These are phyloP conservation scores for Cydia amplana DNA, from an alignment of 1,140 invertebrate genomes.

Conservation along the genomic window DNA sequence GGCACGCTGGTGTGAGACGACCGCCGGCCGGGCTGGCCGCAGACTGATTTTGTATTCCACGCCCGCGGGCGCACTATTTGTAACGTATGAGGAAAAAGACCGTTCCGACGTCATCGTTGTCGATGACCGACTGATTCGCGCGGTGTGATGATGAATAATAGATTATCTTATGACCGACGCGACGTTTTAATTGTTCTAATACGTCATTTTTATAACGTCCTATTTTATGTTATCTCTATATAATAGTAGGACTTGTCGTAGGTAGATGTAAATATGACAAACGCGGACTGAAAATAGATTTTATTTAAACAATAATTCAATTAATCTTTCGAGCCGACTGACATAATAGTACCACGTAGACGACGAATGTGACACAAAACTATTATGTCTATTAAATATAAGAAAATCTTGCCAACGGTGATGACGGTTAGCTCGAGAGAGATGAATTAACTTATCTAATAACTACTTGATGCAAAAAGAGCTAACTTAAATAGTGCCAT, in stretches of 20 bases:
- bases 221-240: too few relatives aligned
- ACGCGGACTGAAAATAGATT: not conserved
- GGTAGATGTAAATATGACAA: not conserved
- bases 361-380: too few relatives aligned
- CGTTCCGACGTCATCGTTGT: too few relatives aligned
- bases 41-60: not conserved
- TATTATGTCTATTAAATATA: too few relatives aligned
- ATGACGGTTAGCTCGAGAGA: not conserved
- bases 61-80: too few relatives aligned
- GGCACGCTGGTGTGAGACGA: not conserved
- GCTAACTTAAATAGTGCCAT: conserved; percentile 46
- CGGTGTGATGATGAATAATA: too few relatives aligned
- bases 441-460: not conserved
- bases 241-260: too few relatives aligned
- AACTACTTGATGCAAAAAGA: not conserved
- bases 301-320: not conserved
- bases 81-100: too few relatives aligned
- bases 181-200: not conserved
- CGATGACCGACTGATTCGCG: too few relatives aligned
- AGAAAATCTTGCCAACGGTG: too few relatives aligned
- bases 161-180: not conserved
- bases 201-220: not conserved
- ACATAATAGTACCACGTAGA: not conserved
- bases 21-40: not conserved
- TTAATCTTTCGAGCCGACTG: not conserved